phyloP scores from a whole-genome alignment of 2,113 vertebrate species.

The Xiphophorus hellerii region DNA sequence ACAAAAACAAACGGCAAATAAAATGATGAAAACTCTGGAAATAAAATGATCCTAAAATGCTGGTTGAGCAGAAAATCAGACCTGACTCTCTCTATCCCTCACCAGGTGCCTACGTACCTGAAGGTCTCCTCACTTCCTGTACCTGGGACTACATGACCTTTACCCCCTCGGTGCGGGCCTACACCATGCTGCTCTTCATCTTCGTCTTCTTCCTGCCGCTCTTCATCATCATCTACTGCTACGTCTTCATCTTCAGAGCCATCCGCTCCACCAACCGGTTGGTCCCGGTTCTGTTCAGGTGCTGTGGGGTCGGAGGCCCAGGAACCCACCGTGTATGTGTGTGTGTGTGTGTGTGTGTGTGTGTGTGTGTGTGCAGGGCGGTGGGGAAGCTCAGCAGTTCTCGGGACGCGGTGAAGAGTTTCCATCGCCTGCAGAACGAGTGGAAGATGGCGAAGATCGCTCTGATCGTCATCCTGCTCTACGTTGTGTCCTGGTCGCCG shows the following conservation, averaged over 20 bases:
- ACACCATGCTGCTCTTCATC: slow-evolving; percentile 94
- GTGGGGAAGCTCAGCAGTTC: slow-evolving; percentile 82
- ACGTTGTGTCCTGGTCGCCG: slow-evolving; percentile 94
- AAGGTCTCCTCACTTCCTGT: slow-evolving; percentile 94
- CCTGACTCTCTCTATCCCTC: background rate
- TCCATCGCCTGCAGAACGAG: slow-evolving; percentile 89
- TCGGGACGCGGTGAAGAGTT: slow-evolving; percentile 81
- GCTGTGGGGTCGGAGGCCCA: background rate
- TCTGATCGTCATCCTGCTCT: slow-evolving; percentile 90
- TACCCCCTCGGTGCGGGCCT: slow-evolving; percentile 89
- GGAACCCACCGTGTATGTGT: too few species aligned
- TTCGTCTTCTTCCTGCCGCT: slow-evolving; percentile 95
- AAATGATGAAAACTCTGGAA: too few species aligned
- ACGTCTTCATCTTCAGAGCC: slow-evolving; percentile 92
- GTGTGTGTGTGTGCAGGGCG: slow-evolving; percentile 80
- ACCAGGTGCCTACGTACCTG: slow-evolving; percentile 91
- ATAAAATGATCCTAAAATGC: too few species aligned
- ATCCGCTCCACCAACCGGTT: slow-evolving; percentile 88
- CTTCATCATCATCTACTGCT: slow-evolving; percentile 91
- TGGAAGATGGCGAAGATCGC: slow-evolving; percentile 97
- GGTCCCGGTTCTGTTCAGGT: slow-evolving; percentile 14
- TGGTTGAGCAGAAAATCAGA: too few species aligned
- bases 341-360: background rate
- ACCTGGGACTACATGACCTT: slow-evolving; percentile 96
- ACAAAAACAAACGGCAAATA: too few species aligned